phyloP scores from a whole-genome alignment of 2,888 invertebrate species.

The Mystacides longicornis region DNA sequence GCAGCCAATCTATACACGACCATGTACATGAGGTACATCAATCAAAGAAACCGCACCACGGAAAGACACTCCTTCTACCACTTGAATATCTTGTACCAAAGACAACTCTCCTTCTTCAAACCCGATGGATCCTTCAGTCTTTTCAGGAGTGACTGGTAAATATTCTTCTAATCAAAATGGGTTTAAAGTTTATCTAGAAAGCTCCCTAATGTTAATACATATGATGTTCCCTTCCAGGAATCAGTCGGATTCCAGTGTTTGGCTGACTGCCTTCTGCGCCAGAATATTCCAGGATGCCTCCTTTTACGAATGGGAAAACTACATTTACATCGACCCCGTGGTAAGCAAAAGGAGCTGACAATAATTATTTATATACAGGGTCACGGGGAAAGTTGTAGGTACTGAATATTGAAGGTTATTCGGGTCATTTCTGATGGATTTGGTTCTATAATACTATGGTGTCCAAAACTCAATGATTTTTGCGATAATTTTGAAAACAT shows the following conservation, averaged over 20 bases:
- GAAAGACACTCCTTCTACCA: constrained; percentile 76
- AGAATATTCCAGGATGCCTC: constrained; percentile 85
- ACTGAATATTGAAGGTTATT: no score
- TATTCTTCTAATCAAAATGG: constrained; percentile 19
- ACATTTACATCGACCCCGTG: constrained; percentile 84
- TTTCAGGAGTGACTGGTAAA: constrained; percentile 86
- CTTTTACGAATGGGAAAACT: constrained; percentile 96
- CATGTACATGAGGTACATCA: constrained; percentile 83
- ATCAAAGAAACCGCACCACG: constrained; percentile 76
- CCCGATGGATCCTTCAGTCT: constrained; percentile 84
- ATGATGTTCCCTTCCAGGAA: constrained; percentile 50
- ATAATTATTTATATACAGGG: no score
- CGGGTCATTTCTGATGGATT: no score
- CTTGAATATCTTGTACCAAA: constrained; percentile 85
- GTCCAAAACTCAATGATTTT: no score
- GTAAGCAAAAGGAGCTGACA: constrained; percentile 50
- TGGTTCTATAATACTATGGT: no score
- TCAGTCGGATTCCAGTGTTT: constrained; percentile 78
- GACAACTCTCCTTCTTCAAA: constrained; percentile 86
- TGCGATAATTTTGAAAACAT: no score
- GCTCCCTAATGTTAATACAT: no score
- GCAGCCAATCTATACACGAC: constrained; percentile 90
- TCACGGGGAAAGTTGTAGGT: no score
- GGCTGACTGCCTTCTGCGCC: constrained; percentile 89
- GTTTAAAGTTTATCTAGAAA: no score